A percentile compares a stretch with the other conserved stretches of the same genome.
Evolutionary conservation across 2,113 vertebrate species (phyloP).

Genomic region (Centropus bengalensis): DNA sequence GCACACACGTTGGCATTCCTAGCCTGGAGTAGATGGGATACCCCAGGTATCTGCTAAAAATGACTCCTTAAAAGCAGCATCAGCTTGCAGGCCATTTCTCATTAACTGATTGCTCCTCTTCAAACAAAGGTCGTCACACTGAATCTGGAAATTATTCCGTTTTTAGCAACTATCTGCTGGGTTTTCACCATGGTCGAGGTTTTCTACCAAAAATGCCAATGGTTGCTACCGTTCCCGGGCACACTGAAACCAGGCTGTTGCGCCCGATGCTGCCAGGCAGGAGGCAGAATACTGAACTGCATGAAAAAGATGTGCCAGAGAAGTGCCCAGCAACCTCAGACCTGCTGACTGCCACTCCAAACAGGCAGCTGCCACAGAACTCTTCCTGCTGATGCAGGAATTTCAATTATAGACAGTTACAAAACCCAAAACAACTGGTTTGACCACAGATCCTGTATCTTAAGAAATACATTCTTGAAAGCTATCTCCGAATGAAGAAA

Average conservation of each 20-base stretch:
- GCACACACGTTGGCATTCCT: background rate
- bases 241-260: background rate
- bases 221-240: background rate
- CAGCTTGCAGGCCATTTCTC: background rate
- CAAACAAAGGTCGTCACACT: background rate
- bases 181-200: background rate
- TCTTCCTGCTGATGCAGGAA: background rate
- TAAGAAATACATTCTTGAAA: slow-evolving; percentile 13
- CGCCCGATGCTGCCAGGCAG: background rate
- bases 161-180: background rate
- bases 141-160: background rate
- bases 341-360: background rate
- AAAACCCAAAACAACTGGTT: background rate
- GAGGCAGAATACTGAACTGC: background rate
- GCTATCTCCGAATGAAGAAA: background rate
- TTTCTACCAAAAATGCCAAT: background rate
- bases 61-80: background rate
- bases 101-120: background rate
- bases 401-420: background rate
- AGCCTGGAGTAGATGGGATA: background rate
- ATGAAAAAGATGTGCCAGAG: background rate
- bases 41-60: background rate
- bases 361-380: background rate
- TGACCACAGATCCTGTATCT: background rate
- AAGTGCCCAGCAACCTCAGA: background rate